Evolutionary conservation across 2,113 vertebrate genomes (phyloP).

Genomic region (Sterna hirundo): DNA sequence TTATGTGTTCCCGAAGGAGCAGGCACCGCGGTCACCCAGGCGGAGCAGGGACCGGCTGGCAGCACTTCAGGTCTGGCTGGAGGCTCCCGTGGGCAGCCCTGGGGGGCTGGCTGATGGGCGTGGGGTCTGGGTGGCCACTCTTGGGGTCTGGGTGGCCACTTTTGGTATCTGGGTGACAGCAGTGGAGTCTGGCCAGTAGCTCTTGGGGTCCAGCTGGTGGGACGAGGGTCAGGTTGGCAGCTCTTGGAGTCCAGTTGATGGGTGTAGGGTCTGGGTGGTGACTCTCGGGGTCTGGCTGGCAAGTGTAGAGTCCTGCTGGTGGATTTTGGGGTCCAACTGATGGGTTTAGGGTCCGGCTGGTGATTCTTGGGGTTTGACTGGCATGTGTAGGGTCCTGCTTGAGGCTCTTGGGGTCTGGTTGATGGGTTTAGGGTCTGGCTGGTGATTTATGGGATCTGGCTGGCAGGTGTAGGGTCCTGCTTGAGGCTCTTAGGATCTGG

Average conservation of each 20-base stretch:
- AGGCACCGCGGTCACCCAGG: background rate
- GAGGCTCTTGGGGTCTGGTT: background rate
- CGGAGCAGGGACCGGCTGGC: background rate
- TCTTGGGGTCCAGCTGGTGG: background rate
- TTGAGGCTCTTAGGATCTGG: background rate
- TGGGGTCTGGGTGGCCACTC: background rate
- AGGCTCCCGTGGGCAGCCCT: background rate
- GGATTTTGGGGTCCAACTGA: background rate
- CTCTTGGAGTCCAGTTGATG: background rate
- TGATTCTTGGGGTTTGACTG: background rate
- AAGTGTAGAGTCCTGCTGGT: background rate
- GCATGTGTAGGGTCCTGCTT: background rate
- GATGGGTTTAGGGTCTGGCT: background rate
- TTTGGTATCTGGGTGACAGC: accelerated
- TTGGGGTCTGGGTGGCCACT: accelerated
- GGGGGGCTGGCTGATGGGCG: background rate
- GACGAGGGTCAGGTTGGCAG: background rate
- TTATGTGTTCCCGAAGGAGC: background rate
- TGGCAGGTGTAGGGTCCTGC: background rate
- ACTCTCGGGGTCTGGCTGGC: background rate
- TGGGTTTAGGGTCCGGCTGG: background rate
- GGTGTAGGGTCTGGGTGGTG: background rate
- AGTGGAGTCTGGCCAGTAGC: background rate
- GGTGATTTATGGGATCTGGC: accelerated
- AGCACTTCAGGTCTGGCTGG: background rate